Percentiles rank a stretch among this genome's conserved stretches.
Evolutionary conservation across 2,113 vertebrate species (phyloP).

Genomic region (Leptocoma aspasia): DNA sequence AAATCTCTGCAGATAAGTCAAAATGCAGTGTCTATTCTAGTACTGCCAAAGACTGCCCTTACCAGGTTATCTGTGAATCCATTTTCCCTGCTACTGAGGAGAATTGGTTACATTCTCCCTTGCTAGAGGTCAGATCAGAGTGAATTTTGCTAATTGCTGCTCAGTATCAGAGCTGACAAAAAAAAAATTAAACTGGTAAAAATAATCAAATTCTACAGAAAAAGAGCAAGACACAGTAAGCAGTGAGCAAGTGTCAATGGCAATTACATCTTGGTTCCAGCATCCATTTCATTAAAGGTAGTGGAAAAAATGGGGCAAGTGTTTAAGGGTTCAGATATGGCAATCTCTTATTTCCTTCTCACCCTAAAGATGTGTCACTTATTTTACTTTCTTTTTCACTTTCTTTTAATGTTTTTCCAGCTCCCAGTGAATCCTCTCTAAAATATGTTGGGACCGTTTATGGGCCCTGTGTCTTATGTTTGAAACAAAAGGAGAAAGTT

Average conservation of each 20-base stretch:
- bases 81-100: background rate
- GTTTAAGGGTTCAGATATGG: background rate
- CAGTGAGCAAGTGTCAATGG: background rate
- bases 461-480: background rate
- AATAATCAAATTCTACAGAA: no score
- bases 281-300: background rate
- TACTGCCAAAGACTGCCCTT: background rate
- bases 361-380: background rate
- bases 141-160: constrained; percentile 25
- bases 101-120: background rate
- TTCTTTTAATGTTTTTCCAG: background rate
- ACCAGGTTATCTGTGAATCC: background rate
- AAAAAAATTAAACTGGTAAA: no score
- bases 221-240: background rate
- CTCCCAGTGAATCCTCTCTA: background rate
- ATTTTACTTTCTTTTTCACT: background rate
- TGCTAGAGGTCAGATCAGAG: constrained; percentile 11
- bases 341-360: background rate
- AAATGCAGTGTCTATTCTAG: background rate
- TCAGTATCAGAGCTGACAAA: background rate
- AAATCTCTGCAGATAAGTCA: constrained; percentile 22
- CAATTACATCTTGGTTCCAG: background rate
- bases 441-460: background rate
- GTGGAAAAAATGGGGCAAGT: background rate
- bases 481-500: background rate